Base-by-base conservation (phyloP, 64 coral and sea anemone genomes). In the Pocillopora verrucosa region DNA sequence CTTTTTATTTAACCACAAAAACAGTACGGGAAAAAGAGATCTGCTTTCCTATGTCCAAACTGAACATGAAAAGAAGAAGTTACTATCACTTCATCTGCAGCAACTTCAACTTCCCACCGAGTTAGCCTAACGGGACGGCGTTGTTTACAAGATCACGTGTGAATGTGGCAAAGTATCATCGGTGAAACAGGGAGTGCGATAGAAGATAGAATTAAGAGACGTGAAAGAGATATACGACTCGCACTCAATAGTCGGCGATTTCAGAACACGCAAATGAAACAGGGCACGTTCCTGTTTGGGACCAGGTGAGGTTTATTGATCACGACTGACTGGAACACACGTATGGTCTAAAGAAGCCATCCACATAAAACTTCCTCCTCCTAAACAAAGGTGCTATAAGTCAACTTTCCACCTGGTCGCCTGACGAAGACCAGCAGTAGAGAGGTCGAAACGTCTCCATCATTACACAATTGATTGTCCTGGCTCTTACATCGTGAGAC, bases 231-330 rank as follows among this genome's bases (percentile, higher is more conserved):
- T 34, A 88, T 61, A 25, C 86, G 58, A 60, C 86, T 16, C 86
- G 16, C 34, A 88, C 77, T 25, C 51, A 88, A 73, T 75, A 22
- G 41, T 87, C 51, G 12, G 70, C 57, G 16, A 72, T 76, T 74
- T 76, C 72, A 76, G 86, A 76, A 73, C 86, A 88, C 72, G 86
- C 72, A 5, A 88, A 88, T 37, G 16, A 24, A 73, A 76, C 86
- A 2, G 56, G 86, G 74, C 56, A 89, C 58, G 63, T 77, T 20
- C 74, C 87, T 16, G 25, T 89, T 24, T 78, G 73, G 75, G 67
- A 79, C 41, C 61, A 79, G 78, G 87, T 89, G 11, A 89, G 78
- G 87, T 78, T 78, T 89, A 89, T 89, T 64, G 41, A 61, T 78
- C 74, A 75, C 61, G 13, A 78, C 76, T 26, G 59, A 89, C 75